phyloP scores from a whole-genome alignment of 2,888 invertebrate genomes.

The Troides aeacus region DNA sequence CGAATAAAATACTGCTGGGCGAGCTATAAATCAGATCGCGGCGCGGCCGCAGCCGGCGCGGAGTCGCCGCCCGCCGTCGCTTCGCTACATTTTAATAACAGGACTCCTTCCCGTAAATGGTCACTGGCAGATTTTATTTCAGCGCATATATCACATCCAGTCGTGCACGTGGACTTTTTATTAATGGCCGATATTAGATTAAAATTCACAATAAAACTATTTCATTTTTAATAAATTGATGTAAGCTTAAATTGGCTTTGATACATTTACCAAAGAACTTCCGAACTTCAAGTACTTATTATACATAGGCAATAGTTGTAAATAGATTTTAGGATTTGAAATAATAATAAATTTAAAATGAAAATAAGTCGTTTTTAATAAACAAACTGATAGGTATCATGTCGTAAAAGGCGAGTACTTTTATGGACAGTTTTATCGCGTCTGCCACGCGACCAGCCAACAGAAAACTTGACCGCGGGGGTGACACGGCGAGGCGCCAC shows the following conservation, averaged over 20 bases:
- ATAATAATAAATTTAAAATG: slow-evolving; percentile 44
- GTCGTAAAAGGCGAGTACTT: slow-evolving; percentile 41
- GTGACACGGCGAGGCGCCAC: slow-evolving; percentile 63
- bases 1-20: slow-evolving; percentile 78
- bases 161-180: slow-evolving; percentile 59
- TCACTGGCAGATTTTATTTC: slow-evolving; percentile 76
- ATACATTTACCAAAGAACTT: neutral
- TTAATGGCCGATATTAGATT: slow-evolving; percentile 41
- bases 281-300: neutral
- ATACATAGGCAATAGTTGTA: neutral
- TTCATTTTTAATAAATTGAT: neutral
- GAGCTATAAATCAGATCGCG: slow-evolving; percentile 75
- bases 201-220: slow-evolving; percentile 15
- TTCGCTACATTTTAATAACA: slow-evolving; percentile 77
- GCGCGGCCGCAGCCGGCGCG: slow-evolving; percentile 71
- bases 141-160: slow-evolving; percentile 68
- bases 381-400: slow-evolving; percentile 44
- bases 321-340: neutral
- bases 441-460: slow-evolving; percentile 45
- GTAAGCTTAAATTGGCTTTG: neutral
- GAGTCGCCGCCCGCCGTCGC: slow-evolving; percentile 49
- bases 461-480: slow-evolving; percentile 72
- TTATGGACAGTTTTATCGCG: slow-evolving; percentile 73
- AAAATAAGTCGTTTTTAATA: slow-evolving; percentile 50
- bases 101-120: slow-evolving; percentile 69